These are phyloP conservation scores for Eremophila alpestris DNA, from an alignment of 2,797 vertebrate genomes.

Conservation along the genomic window DNA sequence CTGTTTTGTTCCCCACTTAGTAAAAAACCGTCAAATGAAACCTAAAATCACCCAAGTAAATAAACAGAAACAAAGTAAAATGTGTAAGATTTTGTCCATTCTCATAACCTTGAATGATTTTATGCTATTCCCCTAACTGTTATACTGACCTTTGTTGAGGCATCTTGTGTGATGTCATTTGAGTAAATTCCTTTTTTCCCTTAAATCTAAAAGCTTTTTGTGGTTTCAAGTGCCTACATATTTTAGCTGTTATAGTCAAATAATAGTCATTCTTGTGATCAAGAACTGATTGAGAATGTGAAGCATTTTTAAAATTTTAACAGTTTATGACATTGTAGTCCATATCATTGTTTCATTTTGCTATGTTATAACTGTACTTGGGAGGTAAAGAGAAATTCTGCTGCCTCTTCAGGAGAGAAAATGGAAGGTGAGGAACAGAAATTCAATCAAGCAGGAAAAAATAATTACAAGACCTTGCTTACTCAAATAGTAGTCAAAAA, in stretches of 20 bases:
- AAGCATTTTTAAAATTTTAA: not conserved
- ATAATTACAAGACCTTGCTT: constrained; percentile 55
- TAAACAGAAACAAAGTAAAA: not conserved
- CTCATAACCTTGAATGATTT: not conserved
- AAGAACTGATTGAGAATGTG: not conserved
- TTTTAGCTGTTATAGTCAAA: not conserved
- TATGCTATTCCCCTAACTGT: not conserved
- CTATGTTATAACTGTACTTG: not conserved
- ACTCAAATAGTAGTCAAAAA: constrained; percentile 34
- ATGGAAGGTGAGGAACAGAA: constrained; percentile 31
- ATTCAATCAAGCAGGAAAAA: constrained; percentile 34
- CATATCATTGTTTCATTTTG: not conserved
- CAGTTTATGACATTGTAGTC: not conserved
- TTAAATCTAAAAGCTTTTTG: not conserved
- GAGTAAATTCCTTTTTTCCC: not conserved
- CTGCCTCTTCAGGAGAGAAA: constrained; percentile 30
- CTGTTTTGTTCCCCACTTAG: not conserved
- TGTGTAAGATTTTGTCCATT: not conserved
- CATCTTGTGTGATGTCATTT: not conserved
- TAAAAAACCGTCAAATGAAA: not conserved
- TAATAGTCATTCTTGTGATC: not conserved
- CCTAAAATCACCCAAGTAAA: not conserved
- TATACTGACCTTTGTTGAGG: not conserved
- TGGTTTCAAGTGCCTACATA: not conserved
- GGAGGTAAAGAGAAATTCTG: constrained; percentile 20